Base-by-base conservation (phyloP, 2,113 vertebrate species). In the Panurus biarmicus region DNA sequence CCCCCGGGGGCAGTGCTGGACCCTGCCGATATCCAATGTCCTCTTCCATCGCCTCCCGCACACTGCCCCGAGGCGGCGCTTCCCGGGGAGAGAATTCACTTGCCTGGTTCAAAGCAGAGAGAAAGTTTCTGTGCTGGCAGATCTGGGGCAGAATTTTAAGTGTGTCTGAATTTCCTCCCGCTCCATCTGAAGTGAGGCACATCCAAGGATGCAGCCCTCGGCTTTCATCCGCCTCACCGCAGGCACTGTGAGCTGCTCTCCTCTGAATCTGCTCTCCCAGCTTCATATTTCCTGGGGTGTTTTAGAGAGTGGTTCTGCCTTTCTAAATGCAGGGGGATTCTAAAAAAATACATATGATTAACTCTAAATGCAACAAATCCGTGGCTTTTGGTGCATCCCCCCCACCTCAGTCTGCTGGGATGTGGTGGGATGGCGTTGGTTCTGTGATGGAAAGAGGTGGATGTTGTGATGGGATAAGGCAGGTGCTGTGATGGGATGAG, bases 151-250 rank as follows among this genome's bases (percentile, higher is more conserved):
- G 87, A 69, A 87, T 54, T 91, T 89, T 92, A 56, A 93, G 85
- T 61, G 75, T 13, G 15, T 54, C 94, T 91, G 83, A 57, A 7
- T 95, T 89, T 93, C 40, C 73, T 71, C 51, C 79, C 0, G 5
- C 5, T 23, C 85, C 0, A 6, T 89, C 89, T 97, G 94, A 96
- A 96, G 94, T 7, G 79, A 88, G 76, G 81, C 83, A 82, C 93
- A 94, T 97, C 91, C 92, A 93, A 94, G 72, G 79, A 86, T 21
- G 25, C 88, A 87, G 92, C 79, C 90, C 58, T 86, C 11, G 35
- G 92, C 94, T 95, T 96, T 95, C 89, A 96, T 51, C 85, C 36
- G 3, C 78, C 87, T 97, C 96, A 91, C 95, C 80, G 29, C 94
- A 96, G 97, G 95, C 85, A 1, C 71, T 69, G 36, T 24, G 60